phyloP scores from a whole-genome alignment of 2,113 vertebrate genomes.

The Nyctibius bracteatus region DNA sequence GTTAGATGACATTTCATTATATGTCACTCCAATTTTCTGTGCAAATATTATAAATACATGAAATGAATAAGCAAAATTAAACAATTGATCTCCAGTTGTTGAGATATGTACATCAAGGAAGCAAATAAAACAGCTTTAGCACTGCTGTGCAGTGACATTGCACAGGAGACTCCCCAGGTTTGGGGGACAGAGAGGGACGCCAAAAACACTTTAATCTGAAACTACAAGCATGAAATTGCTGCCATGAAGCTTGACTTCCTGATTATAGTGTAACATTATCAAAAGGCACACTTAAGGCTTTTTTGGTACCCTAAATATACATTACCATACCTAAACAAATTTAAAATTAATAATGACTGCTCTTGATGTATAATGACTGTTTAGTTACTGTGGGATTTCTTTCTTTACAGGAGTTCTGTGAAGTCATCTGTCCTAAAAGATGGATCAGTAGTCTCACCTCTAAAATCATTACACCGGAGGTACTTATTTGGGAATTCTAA shows the following conservation, averaged over 20 bases:
- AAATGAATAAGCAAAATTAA: neutral
- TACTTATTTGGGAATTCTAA: neutral
- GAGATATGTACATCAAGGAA: neutral
- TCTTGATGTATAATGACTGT: neutral
- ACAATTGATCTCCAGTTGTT: neutral
- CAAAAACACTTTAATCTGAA: conserved; percentile 27
- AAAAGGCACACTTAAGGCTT: conserved; percentile 4
- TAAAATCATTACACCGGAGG: neutral
- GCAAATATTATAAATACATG: neutral
- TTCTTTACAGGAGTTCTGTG: neutral
- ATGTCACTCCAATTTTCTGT: neutral
- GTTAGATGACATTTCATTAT: neutral
- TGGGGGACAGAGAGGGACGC: neutral
- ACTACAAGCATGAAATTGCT: conserved; percentile 13
- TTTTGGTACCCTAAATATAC: neutral
- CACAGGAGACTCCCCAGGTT: neutral
- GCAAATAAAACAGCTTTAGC: neutral
- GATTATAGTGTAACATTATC: neutral
- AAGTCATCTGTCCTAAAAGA: neutral
- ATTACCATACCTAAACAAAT: neutral
- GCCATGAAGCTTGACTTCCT: conserved; percentile 24
- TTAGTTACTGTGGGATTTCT: neutral
- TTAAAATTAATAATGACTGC: neutral
- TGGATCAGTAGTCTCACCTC: neutral
- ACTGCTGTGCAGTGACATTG: neutral